Base-by-base conservation (phyloP, 2,797 vertebrate species). In the Crocidura indochinensis region DNA sequence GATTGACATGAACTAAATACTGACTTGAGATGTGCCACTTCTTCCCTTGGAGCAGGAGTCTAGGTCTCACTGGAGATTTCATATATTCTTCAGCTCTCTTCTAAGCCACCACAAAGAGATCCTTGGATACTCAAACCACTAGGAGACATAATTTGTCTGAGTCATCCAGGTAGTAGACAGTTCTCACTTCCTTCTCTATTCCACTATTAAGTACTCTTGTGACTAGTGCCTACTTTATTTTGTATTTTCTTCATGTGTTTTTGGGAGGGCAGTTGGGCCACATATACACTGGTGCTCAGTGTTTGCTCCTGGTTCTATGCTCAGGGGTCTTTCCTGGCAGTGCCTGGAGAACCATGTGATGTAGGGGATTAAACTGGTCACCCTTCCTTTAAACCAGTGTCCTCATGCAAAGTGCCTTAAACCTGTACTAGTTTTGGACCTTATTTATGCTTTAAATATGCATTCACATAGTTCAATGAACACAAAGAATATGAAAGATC, bases 401-500 rank as follows among this genome's bases (percentile, higher is more conserved):
- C 53, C 53, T 56, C 12, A 19, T 56, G 53, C 53, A 56, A 56
- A 56, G 53, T 56, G 53, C 10, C 53, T 56, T 19, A 56, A 56
- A 6, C 12, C 53, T 56, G 53, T 56, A 19, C 53, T 17, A 19
- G 5, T 19, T 19, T 56, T 56, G 53, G 26, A 26, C 22, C 88
- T 92, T 84, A 72, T 10, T 68, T 29, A 22, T 77, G 62, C 72
- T 88, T 78, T 31, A 31, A 91, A 20, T 67, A 94, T 72, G 84
- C 15, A 69, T 65, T 83, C 65, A 84, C 31, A 24, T 51, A 85
- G 71, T 47, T 80, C 62, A 78, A 19, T 44, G 26, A n/a, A 84
- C 51, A 81, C 10, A 67, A 27, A 85, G 20, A 15, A 17, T 38
- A 65, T 10, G 27, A 38, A 75, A 64, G 2, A 20, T 38, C 46